phyloP scores from a whole-genome alignment of 2,888 invertebrate species.

The Brachyopa scutellaris region DNA sequence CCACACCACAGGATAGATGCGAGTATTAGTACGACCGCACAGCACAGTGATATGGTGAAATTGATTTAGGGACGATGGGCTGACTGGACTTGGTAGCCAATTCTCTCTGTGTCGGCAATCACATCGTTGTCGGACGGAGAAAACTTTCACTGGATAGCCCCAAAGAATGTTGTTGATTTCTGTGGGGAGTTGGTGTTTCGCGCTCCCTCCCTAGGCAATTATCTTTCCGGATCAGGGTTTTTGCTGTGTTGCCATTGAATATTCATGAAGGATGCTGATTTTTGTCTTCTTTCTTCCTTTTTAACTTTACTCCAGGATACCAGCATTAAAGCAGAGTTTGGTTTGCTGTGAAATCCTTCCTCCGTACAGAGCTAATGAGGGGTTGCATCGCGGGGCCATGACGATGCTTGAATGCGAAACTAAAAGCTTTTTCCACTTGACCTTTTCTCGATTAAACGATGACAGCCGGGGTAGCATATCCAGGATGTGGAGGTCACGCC shows the following conservation, averaged over 20 bases:
- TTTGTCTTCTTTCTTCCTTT: constrained; percentile 1
- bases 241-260: constrained; percentile 57
- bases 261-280: constrained; percentile 65
- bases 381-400: constrained; percentile 31
- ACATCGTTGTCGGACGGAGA: constrained; percentile 6
- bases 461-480: constrained; percentile 1
- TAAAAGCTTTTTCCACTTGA: constrained; percentile 68
- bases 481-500: constrained; percentile 32
- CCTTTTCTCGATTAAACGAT: constrained; percentile 54
- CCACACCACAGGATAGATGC: constrained; percentile 39
- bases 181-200: constrained; percentile 7
- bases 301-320: constrained; percentile 40
- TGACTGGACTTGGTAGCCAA: constrained; percentile 56
- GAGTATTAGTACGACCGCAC: background rate
- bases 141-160: constrained; percentile 45
- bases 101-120: constrained; percentile 16
- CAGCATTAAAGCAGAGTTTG: constrained; percentile 8
- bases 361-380: constrained; percentile 51
- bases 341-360: background rate
- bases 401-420: background rate
- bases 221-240: constrained; percentile 49
- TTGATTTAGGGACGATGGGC: constrained; percentile 71
- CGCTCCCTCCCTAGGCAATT: constrained; percentile 60
- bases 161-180: constrained; percentile 29
- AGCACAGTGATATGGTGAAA: constrained; percentile 52